These are phyloP conservation scores for Tachystola acroxantha DNA, from an alignment of 2,888 invertebrate genomes.

Conservation along the genomic window DNA sequence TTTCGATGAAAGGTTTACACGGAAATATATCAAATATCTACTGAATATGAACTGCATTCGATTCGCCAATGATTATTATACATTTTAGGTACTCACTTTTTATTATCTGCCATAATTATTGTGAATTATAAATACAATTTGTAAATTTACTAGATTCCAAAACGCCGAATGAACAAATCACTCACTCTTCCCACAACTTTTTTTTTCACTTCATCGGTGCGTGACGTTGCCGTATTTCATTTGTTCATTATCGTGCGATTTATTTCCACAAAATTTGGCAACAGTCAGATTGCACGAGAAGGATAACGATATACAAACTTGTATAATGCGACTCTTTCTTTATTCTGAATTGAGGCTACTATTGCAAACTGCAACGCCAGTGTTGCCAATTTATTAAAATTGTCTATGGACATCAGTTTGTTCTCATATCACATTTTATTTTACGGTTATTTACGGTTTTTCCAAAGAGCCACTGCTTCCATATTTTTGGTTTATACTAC, in stretches of 20 bases:
- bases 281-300: background rate
- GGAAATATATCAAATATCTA: slow-evolving; percentile 22
- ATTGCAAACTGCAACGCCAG: slow-evolving; percentile 5
- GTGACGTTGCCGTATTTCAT: slow-evolving; percentile 80
- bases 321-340: background rate
- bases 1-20: slow-evolving; percentile 46
- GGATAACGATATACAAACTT: background rate
- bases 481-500: no score
- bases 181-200: no score
- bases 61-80: slow-evolving; percentile 12
- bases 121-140: slow-evolving; percentile 51
- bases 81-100: slow-evolving; percentile 57
- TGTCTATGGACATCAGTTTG: slow-evolving; percentile 27
- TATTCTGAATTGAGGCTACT: background rate
- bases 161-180: slow-evolving; percentile 60
- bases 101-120: slow-evolving; percentile 76
- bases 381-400: slow-evolving; percentile 38
- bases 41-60: slow-evolving; percentile 8
- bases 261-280: background rate
- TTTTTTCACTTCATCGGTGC: slow-evolving; percentile 50
- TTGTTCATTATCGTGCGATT: slow-evolving; percentile 47
- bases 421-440: slow-evolving; percentile 15
- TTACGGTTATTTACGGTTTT: slow-evolving; percentile 11
- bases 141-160: slow-evolving; percentile 48
- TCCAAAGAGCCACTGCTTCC: no score